Evolutionary conservation across 2,888 invertebrate species (phyloP).

Genomic region (Linyphia triangularis): DNA sequence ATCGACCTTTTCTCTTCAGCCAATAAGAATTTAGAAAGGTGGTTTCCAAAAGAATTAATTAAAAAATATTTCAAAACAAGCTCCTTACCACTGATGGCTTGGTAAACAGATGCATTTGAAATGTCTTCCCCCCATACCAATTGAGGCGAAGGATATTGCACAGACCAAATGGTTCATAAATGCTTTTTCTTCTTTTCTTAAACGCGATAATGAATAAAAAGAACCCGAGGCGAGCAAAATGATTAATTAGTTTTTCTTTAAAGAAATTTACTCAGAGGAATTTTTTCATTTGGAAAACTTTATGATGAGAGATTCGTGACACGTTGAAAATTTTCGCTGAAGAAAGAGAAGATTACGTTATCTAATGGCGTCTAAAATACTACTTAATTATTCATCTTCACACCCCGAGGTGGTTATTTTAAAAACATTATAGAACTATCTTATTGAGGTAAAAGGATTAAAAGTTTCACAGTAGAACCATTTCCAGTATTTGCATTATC

Average conservation of each 20-base stretch:
- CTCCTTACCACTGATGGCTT: constrained; percentile 13
- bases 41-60: no score
- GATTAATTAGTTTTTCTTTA: constrained; percentile 50
- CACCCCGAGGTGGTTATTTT: constrained; percentile 9
- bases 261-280: constrained; percentile 16
- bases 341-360: constrained; percentile 40
- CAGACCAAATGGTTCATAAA: constrained; percentile 24
- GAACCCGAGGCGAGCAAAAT: constrained; percentile 42
- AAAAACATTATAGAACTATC: constrained; percentile 7
- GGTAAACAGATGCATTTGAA: constrained; percentile 18
- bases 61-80: background rate
- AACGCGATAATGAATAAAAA: constrained; percentile 47
- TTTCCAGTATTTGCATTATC: background rate
- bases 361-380: constrained; percentile 51
- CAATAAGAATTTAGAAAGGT: no score
- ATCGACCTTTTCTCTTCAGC: no score
- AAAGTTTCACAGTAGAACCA: background rate
- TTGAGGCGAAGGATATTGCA: constrained; percentile 24
- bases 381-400: constrained; percentile 43
- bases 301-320: constrained; percentile 50
- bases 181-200: constrained; percentile 15
- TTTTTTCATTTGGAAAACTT: constrained; percentile 44
- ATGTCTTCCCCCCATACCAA: background rate
- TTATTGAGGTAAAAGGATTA: background rate
- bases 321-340: constrained; percentile 2